Percentiles rank a stretch among this genome's conserved stretches.
phyloP scores from a whole-genome alignment of 2,888 invertebrate species.

The Candidula unifasciata region DNA sequence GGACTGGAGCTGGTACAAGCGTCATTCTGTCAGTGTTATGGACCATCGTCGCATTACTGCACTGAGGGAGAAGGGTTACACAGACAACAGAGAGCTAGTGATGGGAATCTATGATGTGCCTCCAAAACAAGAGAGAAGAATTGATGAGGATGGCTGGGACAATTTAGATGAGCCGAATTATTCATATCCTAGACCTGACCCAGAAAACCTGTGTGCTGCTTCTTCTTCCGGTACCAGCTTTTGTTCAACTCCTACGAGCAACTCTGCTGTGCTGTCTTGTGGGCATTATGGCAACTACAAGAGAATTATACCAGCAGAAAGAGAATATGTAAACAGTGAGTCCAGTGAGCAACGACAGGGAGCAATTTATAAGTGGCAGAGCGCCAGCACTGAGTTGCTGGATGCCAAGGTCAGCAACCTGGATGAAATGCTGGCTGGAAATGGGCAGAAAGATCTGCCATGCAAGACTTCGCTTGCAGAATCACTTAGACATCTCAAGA shows the following conservation, averaged over 20 bases:
- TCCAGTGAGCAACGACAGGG: constrained; percentile 25
- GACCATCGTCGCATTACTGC: constrained; percentile 64
- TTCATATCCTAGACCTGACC: constrained; percentile 23
- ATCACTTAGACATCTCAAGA: constrained; percentile 63
- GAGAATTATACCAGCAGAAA: constrained; percentile 34
- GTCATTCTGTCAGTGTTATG: constrained; percentile 72
- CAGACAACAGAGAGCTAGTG: constrained; percentile 54
- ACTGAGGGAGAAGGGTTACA: constrained; percentile 62
- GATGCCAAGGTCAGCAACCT: constrained; percentile 54
- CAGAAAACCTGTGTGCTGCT: neutral
- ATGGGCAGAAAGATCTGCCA: neutral
- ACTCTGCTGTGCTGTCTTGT: neutral
- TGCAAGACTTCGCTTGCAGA: constrained; percentile 58
- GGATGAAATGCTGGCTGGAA: constrained; percentile 57
- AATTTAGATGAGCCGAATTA: constrained; percentile 33
- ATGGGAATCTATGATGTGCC: constrained; percentile 72
- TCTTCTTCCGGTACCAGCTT: constrained; percentile 2
- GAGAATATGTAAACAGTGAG: constrained; percentile 43
- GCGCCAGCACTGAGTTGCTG: constrained; percentile 35
- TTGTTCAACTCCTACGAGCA: constrained; percentile 2
- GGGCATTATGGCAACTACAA: constrained; percentile 41
- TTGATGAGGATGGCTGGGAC: constrained; percentile 49
- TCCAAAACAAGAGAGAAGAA: constrained; percentile 64
- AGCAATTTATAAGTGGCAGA: constrained; percentile 32
- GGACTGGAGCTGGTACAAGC: constrained; percentile 66